Conservation (phyloP, 53 echinoderm and acorn worm genomes). For the Arbacia lixula region DNA sequence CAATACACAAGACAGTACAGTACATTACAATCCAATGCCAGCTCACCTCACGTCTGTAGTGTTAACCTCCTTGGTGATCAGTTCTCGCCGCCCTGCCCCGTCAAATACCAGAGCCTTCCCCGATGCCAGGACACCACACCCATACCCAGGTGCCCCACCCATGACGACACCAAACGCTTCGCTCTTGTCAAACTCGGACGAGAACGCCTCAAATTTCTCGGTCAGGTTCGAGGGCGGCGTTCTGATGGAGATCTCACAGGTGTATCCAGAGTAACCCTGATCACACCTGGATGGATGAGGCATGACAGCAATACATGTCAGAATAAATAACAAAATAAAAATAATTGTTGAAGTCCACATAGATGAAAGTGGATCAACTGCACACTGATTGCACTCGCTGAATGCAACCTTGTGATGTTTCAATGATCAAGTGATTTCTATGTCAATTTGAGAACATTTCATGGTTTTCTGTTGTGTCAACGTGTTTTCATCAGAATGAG, state of each 20-base stretch:
- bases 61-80: conserved; percentile 79
- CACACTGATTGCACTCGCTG: too few relatives aligned
- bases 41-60: conserved; percentile 83
- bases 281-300: conserved; percentile 79
- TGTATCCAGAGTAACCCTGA: conserved; percentile 54
- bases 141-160: conserved; percentile 72
- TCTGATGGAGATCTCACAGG: conserved; percentile 57
- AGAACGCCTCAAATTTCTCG: conserved; percentile 67
- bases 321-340: too few relatives aligned
- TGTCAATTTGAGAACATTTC: too few relatives aligned
- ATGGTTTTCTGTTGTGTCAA: too few relatives aligned
- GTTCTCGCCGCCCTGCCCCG: conserved; percentile 61
- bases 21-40: too few relatives aligned
- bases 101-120: conserved; percentile 92
- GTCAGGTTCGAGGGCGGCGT: conserved; percentile 59
- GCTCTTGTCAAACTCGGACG: conserved; percentile 18
- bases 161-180: conserved; percentile 58
- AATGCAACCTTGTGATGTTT: too few relatives aligned
- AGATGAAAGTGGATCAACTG: too few relatives aligned
- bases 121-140: conserved; percentile 81
- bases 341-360: too few relatives aligned
- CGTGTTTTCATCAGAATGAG: too few relatives aligned
- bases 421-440: too few relatives aligned
- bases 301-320: too few relatives aligned
- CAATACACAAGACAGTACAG: too few relatives aligned